A percentile compares a stretch with the other conserved stretches of the same genome.
phyloP scores from a whole-genome alignment of 2,797 vertebrate genomes.

The Enteromius treurensis region DNA sequence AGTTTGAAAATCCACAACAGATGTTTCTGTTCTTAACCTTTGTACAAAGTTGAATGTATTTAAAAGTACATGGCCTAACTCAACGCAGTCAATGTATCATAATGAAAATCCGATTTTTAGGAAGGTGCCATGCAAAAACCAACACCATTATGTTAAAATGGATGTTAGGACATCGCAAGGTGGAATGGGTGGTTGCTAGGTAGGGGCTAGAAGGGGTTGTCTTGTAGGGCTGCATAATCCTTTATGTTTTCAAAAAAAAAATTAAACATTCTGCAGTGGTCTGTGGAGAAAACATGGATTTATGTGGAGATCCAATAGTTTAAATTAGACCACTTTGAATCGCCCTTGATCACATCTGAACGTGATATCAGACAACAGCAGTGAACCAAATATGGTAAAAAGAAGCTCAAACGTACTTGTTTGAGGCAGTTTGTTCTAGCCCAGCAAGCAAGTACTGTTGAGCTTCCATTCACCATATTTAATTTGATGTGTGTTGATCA shows the following conservation, averaged over 20 bases:
- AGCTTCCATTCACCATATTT: background rate
- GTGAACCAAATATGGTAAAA: background rate
- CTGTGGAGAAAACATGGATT: background rate
- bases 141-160: background rate
- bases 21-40: conserved; percentile 12
- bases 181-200: background rate
- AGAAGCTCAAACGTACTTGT: background rate
- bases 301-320: background rate
- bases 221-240: background rate
- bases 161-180: background rate
- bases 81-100: background rate
- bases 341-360: background rate
- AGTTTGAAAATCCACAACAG: conserved; percentile 18
- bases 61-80: background rate
- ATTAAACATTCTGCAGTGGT: background rate
- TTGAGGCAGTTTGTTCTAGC: background rate
- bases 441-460: background rate
- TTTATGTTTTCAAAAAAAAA: background rate
- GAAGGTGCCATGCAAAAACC: background rate
- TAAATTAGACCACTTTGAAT: background rate
- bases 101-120: background rate
- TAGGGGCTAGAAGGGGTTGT: background rate
- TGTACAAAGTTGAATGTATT: background rate
- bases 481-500: background rate
- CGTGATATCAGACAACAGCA: background rate